Base-by-base conservation (phyloP, 2,797 vertebrate species). In the Protosalanx chinensis region DNA sequence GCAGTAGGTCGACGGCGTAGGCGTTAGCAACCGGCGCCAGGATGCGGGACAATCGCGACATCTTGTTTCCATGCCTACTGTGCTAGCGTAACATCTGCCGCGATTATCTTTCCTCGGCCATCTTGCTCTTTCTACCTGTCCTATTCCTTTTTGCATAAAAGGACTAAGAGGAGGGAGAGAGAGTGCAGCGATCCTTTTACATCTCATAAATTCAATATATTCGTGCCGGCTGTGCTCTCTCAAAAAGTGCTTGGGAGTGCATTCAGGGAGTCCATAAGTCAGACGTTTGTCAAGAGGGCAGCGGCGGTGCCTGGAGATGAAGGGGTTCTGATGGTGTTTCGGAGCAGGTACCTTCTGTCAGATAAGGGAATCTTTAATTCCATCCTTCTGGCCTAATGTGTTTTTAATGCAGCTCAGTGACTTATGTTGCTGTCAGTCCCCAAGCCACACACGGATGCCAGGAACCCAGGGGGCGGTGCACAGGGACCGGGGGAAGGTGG, bases 361-460 rank as follows among this genome's bases (percentile, higher is more conserved):
- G 89, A 91, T 89, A 89, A 88, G 83, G 62, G 46, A 74, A 80
- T 76, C 82, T 84, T 86, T 91, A 92, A 92, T 92, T 91, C 88
- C 86, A 91, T 91, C 18, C 87, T 78, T 79, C 81, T 84, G 86
- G 86, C 83, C 87, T 92, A 92, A 93, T 93, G 90, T 88, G 91
- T 90, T 93, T 93, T 92, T 92, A 93, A 92, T 92, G 90, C 90
- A 89, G 88, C 88, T 27, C 70, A 69, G 79, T 92, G 90, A 93
- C 89, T 92, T 92, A 93, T 93, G 91, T 85, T 88, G 84, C 90
- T 91, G 91, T 92, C 91, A 92, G 82, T 70, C 23, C 53, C 8
- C 16, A 29, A 77, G 87, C 82, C 86, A 86, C 88, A 67, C 51
- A 82, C 89, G 87, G 84, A 88, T 79, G 83, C 79, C 76, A 62